Evolutionary conservation across 2,888 invertebrate genomes (phyloP).

Genomic region (Atethmia centrago): DNA sequence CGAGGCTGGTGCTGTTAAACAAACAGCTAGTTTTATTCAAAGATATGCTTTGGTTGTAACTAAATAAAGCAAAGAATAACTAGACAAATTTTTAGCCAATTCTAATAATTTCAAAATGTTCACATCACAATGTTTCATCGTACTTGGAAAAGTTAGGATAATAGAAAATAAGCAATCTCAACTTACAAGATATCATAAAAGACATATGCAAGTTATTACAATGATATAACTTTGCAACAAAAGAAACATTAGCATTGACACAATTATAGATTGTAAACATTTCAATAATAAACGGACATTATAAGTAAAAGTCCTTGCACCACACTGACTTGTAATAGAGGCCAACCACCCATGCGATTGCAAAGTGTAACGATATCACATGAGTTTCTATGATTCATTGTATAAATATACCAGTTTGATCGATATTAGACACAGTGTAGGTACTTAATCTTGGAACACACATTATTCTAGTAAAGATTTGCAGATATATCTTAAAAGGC

Average conservation of each 20-base stretch:
- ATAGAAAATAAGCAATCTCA: constrained; percentile 12
- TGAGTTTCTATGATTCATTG: constrained; percentile 70
- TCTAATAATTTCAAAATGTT: constrained; percentile 1
- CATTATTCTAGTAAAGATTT: constrained; percentile 20
- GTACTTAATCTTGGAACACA: constrained; percentile 32
- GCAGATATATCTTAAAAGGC: constrained; percentile 19
- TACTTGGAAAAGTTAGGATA: constrained; percentile 23
- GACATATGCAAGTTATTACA: constrained; percentile 27
- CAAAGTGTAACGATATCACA: constrained; percentile 70
- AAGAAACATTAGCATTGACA: constrained; percentile 71
- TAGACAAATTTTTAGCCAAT: not conserved
- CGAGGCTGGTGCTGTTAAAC: constrained; percentile 47
- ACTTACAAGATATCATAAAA: constrained; percentile 8
- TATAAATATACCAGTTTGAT: constrained; percentile 53
- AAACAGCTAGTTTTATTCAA: constrained; percentile 44
- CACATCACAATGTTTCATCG: constrained; percentile 11
- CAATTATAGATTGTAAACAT: constrained; percentile 65
- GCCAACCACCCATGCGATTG: constrained; percentile 74
- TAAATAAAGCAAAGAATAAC: constrained; percentile 28
- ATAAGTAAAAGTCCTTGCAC: constrained; percentile 76
- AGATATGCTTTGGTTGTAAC: constrained; percentile 41
- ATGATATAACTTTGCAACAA: constrained; percentile 49
- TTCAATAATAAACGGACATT: constrained; percentile 67
- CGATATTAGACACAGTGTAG: constrained; percentile 48
- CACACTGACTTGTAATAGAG: constrained; percentile 68